Conservation (phyloP, 2,888 invertebrate genomes). For the Malachius bipustulatus region DNA sequence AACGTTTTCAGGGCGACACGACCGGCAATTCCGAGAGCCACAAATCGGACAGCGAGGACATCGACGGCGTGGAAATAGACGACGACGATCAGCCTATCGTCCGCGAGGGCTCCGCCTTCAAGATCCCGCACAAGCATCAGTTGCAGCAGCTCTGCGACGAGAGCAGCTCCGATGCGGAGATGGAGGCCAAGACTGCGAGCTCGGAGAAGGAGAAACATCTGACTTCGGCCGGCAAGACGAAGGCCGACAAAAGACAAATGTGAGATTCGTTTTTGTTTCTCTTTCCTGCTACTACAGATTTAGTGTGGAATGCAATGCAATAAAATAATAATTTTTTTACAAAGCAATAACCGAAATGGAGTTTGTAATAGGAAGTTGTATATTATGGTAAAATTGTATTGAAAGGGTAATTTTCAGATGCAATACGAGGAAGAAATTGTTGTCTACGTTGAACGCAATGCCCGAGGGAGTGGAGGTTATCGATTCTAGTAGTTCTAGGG, state of each 20-base stretch:
- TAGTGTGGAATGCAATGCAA: too few species aligned
- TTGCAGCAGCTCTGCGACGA: constrained; percentile 25
- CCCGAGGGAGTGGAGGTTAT: constrained; percentile 42
- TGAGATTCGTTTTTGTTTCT: too few species aligned
- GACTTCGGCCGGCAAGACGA: constrained; percentile 14
- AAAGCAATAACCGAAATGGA: too few species aligned
- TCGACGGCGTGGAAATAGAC: constrained; percentile 37
- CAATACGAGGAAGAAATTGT: constrained; percentile 41
- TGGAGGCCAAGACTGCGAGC: constrained; percentile 26
- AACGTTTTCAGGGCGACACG: constrained; percentile 45
- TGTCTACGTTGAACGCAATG: constrained; percentile 32
- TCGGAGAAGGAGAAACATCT: constrained; percentile 22
- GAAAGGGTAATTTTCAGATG: constrained; percentile 35
- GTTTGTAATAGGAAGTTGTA: too few species aligned
- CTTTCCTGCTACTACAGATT: too few species aligned
- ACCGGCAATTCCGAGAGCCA: constrained; percentile 44
- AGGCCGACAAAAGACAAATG: constrained; percentile 17
- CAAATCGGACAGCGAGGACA: constrained; percentile 39
- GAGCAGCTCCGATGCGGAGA: constrained; percentile 32
- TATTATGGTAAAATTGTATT: too few species aligned
- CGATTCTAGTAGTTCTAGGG: constrained; percentile 38
- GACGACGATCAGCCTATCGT: constrained; percentile 38
- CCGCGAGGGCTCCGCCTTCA: constrained; percentile 41
- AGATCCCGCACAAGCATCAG: constrained; percentile 34
- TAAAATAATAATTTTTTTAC: too few species aligned